Base-by-base conservation (phyloP, 2,888 invertebrate species). In the Lasioglossum figueresi region DNA sequence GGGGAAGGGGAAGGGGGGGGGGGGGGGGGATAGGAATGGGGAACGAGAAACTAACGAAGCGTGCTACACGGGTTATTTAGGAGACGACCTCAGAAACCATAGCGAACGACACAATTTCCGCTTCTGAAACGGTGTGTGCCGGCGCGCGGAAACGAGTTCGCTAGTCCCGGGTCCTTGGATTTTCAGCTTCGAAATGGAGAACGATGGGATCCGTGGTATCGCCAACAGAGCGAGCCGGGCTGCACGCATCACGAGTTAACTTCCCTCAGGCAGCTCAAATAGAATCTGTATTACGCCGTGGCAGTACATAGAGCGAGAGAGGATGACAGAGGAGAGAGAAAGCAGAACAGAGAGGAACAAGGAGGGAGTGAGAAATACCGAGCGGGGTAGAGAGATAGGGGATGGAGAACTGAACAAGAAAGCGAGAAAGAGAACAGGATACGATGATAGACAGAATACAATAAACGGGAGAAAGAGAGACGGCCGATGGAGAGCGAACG, bases 201-300 rank as follows among this genome's bases (percentile, higher is more conserved):
- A 87, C 89, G 89, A 89, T 86, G 80, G 86, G 88, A 88, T 87
- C 80, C 88, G 85, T 86, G 86, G 88, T 86, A 89, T 88, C 88
- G 88, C 88, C 87, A 90, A 85, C 88, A 90, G 90, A 91, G 88
- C 89, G 91, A 91, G 89, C 85, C 84, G 88, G 80, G 88, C 88
- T 92, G 89, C 92, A 92, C 92, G 93, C 91, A 93, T 93, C 93
- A 92, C 93, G 92, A 94, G 93, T 94, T 94, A 94, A 94, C 94
- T 93, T 94, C 94, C 94, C 94, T 91, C 92, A 94, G 95, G 94
- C 94, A 92, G 92, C 93, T 94, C 94, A 94, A 94, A 94, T 92
- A 94, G 93, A 94, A 94, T 94, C 93, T 93, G 93, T 92, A 94
- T 94, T 94, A 94, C 92, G 93, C 91, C 91, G 92, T 92, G 91